Evolutionary conservation across 2,113 vertebrate genomes (phyloP).

Genomic region (Archocentrus centrarchus): DNA sequence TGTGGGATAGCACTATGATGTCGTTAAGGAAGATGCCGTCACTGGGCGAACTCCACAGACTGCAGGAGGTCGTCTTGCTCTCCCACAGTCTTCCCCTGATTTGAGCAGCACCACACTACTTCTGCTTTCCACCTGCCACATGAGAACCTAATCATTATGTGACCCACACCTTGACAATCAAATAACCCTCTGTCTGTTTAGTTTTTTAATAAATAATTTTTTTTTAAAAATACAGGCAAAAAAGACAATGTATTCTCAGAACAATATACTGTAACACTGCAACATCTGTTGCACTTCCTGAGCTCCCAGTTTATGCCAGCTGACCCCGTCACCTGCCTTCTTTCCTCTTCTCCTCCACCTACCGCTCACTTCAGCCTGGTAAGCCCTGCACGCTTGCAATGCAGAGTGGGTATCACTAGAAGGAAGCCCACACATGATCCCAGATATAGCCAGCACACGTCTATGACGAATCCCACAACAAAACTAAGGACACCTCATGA

Average conservation of each 20-base stretch:
- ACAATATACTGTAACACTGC: background rate
- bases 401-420: conserved; percentile 35
- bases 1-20: conserved; percentile 25
- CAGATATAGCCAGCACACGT: conserved; percentile 41
- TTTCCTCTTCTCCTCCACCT: conserved; percentile 9
- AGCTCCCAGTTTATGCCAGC: background rate
- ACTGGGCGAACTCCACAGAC: conserved; percentile 51
- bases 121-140: conserved; percentile 4
- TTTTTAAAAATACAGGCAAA: background rate
- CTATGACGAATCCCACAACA: conserved; percentile 53
- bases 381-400: conserved; percentile 17
- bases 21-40: conserved; percentile 48
- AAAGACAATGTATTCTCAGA: background rate
- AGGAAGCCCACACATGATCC: conserved; percentile 45
- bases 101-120: background rate
- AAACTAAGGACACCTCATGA: conserved; percentile 47
- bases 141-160: background rate
- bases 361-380: background rate
- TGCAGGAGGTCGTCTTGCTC: conserved; percentile 12
- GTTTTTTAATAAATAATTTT: background rate
- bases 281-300: background rate
- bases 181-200: background rate
- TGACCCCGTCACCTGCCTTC: conserved; percentile 27
- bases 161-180: background rate
- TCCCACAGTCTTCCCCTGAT: conserved; percentile 31